Conservation (phyloP, 1,140 invertebrate genomes). For the Mercenaria mercenaria region DNA sequence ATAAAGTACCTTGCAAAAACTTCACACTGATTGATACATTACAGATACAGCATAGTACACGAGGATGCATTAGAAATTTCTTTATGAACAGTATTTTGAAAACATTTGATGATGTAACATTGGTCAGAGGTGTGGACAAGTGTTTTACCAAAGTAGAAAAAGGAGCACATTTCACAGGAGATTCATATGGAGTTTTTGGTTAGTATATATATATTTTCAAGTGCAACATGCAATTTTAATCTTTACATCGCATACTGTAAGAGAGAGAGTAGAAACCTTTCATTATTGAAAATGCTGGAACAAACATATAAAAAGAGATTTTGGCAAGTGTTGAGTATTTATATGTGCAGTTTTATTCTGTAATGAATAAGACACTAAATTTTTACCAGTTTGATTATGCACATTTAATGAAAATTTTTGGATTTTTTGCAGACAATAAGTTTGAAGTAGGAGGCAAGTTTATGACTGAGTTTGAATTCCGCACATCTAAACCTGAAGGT, state of each 20-base stretch:
- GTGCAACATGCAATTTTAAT: too few species aligned
- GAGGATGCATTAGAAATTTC: conserved; percentile 93
- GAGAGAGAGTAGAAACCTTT: too few species aligned
- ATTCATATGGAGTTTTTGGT: conserved; percentile 94
- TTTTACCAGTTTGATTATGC: too few species aligned
- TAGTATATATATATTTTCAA: conserved; percentile 75
- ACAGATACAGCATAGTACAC: conserved; percentile 90
- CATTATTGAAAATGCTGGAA: not conserved
- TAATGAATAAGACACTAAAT: too few species aligned
- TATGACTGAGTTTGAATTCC: conserved; percentile 93
- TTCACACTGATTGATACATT: too few species aligned
- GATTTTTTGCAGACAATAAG: conserved; percentile 10
- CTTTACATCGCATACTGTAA: too few species aligned
- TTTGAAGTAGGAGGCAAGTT: conserved; percentile 89
- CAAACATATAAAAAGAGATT: too few species aligned
- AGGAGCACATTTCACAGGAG: conserved; percentile 95
- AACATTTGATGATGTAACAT: conserved; percentile 90
- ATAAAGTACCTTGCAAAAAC: too few species aligned
- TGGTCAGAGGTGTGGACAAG: conserved; percentile 92
- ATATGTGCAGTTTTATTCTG: too few species aligned
- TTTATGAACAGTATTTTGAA: conserved; percentile 91
- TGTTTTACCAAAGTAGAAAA: conserved; percentile 95
- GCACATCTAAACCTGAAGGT: conserved; percentile 93
- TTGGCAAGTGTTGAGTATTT: too few species aligned
- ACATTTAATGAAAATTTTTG: too few species aligned